These are phyloP conservation scores for Mesaphorura yosii DNA, from an alignment of 1,140 invertebrate species.

Conservation along the genomic window DNA sequence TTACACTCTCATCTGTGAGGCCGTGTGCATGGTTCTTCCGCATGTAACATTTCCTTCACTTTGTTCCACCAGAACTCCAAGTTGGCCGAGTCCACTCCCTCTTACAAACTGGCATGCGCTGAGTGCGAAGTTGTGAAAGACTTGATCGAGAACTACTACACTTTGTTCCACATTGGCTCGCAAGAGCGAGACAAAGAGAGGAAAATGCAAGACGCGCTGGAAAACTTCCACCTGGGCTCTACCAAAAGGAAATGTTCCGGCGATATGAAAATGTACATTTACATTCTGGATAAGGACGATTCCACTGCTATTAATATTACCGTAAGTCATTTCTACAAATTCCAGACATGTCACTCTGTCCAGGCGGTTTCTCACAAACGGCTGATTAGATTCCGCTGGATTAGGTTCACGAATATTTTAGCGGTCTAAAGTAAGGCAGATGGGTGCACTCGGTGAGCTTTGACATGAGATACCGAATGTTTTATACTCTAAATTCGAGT, in stretches of 20 bases:
- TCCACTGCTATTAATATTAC: slow-evolving; percentile 27
- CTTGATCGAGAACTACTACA: slow-evolving; percentile 48
- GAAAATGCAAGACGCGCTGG: slow-evolving; percentile 54
- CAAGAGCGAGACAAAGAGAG: slow-evolving; percentile 52
- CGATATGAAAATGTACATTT: slow-evolving; percentile 69
- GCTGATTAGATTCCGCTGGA: no score
- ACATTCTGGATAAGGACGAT: slow-evolving; percentile 38
- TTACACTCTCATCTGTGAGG: neutral
- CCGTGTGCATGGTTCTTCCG: neutral
- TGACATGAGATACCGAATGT: no score
- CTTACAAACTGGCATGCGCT: slow-evolving; percentile 22
- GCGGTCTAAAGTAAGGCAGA: no score
- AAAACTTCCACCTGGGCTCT: slow-evolving; percentile 50
- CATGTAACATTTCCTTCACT: neutral
- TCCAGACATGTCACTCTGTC: neutral
- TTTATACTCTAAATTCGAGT: no score
- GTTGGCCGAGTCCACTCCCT: slow-evolving; percentile 3
- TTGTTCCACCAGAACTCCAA: slow-evolving; percentile 9
- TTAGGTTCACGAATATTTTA: no score
- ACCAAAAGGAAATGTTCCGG: slow-evolving; percentile 54
- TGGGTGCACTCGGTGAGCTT: no score
- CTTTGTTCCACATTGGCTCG: slow-evolving; percentile 48
- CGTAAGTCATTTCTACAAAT: slow-evolving; percentile 18
- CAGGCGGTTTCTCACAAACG: no score
- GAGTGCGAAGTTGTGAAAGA: slow-evolving; percentile 58